A percentile compares a stretch with the other conserved stretches of the same genome.
phyloP scores from a whole-genome alignment of 2,113 vertebrate species.

The Lophura nycthemera region DNA sequence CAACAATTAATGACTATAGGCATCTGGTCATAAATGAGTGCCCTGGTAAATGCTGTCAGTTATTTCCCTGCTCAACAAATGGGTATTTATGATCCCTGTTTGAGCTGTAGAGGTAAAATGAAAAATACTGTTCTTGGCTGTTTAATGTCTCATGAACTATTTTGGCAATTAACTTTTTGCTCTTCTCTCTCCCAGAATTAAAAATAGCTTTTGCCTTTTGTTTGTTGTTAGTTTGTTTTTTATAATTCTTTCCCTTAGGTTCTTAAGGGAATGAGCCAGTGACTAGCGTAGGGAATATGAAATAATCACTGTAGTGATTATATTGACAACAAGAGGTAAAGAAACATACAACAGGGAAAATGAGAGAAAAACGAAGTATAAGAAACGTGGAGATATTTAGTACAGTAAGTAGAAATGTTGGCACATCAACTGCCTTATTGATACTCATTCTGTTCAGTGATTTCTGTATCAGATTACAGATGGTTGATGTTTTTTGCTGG shows the following conservation, averaged over 20 bases:
- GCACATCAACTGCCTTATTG: neutral
- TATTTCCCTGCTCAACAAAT: neutral
- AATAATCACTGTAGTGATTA: neutral
- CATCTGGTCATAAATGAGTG: neutral
- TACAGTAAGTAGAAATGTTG: neutral
- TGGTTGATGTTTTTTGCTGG: neutral
- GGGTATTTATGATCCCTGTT: neutral
- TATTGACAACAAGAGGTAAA: neutral
- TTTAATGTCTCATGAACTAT: neutral
- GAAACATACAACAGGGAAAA: neutral
- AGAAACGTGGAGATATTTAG: neutral
- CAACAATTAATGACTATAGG: neutral
- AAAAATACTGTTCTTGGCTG: neutral
- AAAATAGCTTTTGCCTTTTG: neutral
- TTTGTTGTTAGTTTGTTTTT: neutral
- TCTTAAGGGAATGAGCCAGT: neutral
- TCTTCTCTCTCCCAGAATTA: neutral
- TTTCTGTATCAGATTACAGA: neutral
- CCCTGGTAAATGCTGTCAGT: neutral
- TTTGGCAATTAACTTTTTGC: neutral
- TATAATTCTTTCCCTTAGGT: neutral
- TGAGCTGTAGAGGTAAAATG: neutral
- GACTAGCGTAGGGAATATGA: neutral
- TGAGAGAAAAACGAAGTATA: neutral
- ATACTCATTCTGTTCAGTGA: constrained; percentile 23